A percentile compares a stretch with the other conserved stretches of the same genome.
phyloP scores from a whole-genome alignment of 2,888 invertebrate species.

The Sceliomorpha sp. region DNA sequence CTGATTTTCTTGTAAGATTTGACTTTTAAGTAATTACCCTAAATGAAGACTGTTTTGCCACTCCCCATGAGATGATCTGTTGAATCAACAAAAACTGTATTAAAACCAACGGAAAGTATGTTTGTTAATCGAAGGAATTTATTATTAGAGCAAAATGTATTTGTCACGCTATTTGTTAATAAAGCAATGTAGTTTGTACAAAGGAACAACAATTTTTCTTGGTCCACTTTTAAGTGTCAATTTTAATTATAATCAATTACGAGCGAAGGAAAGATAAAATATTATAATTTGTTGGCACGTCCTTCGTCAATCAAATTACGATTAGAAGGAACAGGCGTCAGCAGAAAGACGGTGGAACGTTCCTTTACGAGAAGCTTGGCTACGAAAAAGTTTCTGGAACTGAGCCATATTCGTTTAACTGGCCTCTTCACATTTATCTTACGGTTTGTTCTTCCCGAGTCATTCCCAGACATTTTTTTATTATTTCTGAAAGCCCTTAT shows the following conservation, averaged over 20 bases:
- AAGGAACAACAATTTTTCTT: too few relatives aligned
- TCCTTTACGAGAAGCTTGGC: slow-evolving; percentile 42
- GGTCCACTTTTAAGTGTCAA: too few relatives aligned
- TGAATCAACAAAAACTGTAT: too few relatives aligned
- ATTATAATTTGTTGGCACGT: slow-evolving; percentile 44
- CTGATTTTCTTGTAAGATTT: too few relatives aligned
- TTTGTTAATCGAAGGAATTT: too few relatives aligned
- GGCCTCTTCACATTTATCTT: slow-evolving; percentile 48
- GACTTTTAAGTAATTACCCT: too few relatives aligned
- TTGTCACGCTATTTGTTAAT: too few relatives aligned
- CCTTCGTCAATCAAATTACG: slow-evolving; percentile 48
- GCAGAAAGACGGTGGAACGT: slow-evolving; percentile 36
- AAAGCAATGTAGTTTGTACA: too few relatives aligned
- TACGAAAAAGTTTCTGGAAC: slow-evolving; percentile 52
- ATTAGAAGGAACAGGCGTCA: slow-evolving; percentile 48
- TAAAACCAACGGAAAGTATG: too few relatives aligned
- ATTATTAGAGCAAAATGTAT: too few relatives aligned
- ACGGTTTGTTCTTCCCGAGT: slow-evolving; percentile 45
- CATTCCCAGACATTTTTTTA: slow-evolving; percentile 51
- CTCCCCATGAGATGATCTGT: too few relatives aligned
- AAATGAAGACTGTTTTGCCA: too few relatives aligned
- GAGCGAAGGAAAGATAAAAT: slow-evolving; percentile 15
- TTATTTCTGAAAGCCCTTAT: slow-evolving; percentile 7
- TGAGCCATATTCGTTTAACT: slow-evolving; percentile 55
- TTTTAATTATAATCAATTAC: slow-evolving; percentile 22